Evolutionary conservation across 2,797 vertebrate species (phyloP), one percentile per base, ranked within the genome.

Genomic region (Danio tinwini): DNA sequence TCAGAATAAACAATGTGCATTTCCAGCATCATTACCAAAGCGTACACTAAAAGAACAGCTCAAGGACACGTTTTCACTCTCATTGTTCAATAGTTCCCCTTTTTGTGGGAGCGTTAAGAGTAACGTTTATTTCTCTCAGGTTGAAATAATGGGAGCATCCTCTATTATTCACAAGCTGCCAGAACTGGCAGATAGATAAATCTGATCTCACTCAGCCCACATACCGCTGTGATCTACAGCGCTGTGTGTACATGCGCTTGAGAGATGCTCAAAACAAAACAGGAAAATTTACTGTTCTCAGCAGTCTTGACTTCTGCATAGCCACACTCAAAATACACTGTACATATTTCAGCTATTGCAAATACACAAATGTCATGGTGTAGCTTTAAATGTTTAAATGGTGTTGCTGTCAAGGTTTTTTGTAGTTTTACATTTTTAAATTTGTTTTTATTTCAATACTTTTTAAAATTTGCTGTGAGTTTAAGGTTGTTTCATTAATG

Each of bases 161-260:
- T 72, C 19, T 17, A 50, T 70, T 44, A 80, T 76, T 83, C 84
- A 59, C 74, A 84, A 74, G 49, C 80, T 50, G 52, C 55, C 62
- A 78, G 16, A 72, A 49, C 44, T 50, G 78, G 40, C 45, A 68
- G 72, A 44, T n/a, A 29, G n/a, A 62, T 52, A 67, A 81, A 84
- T 74, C 14, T 71, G 59, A 79, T 82, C 50, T 70, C 58, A 65
- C 40, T 52, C 56, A 42, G n/a, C 37, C 39, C 16, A 9, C 21
- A 72, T 37, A 74, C 39, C 49, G 55, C 76, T 61, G 45, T 69
- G 55, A 78, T 78, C 29, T 61, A 68, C 85, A 75, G n/a, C 78
- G 86, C 81, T 42, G 11, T 44, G 53, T 53, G 39, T 19, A 14
- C 44, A 39, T 59, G 64, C 53, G 49, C 29, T 65, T 55, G 69